A percentile compares a stretch with the other conserved stretches of the same genome.
phyloP scores from a whole-genome alignment of 2,888 invertebrate genomes.

The Eristalis intricaria region DNA sequence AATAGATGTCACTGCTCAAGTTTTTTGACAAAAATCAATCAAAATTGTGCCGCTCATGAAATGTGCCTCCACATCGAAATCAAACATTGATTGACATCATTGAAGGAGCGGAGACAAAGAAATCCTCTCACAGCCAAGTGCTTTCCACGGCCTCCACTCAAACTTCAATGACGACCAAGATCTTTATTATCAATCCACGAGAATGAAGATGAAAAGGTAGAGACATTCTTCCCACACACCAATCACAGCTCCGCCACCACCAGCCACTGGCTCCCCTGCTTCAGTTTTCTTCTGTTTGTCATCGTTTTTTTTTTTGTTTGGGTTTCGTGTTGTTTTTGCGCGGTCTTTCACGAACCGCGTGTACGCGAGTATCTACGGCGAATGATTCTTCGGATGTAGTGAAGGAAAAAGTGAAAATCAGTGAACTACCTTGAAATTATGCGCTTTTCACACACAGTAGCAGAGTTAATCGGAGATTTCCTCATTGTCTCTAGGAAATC shows the following conservation, averaged over 20 bases:
- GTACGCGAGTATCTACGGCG: background rate
- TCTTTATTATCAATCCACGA: constrained; percentile 36
- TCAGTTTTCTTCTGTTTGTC: background rate
- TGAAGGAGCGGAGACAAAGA: constrained; percentile 30
- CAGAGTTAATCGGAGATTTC: constrained; percentile 63
- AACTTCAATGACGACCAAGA: constrained; percentile 60
- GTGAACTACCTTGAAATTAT: constrained; percentile 68
- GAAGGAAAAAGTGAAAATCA: constrained; percentile 69
- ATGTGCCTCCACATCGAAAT: constrained; percentile 24
- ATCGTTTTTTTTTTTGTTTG: background rate
- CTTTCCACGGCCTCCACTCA: constrained; percentile 41
- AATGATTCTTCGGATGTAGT: background rate
- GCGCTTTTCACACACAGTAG: constrained; percentile 71
- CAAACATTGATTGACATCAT: constrained; percentile 11
- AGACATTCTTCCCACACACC: constrained; percentile 67
- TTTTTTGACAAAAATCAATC: background rate
- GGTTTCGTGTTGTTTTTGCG: background rate
- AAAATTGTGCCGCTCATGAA: background rate
- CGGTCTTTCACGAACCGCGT: constrained; percentile 4
- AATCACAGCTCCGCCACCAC: constrained; percentile 32
- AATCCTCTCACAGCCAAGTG: constrained; percentile 52
- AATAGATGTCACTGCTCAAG: background rate
- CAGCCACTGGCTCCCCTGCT: background rate
- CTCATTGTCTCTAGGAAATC: constrained; percentile 55
- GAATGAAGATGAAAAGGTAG: constrained; percentile 37